phyloP scores from a whole-genome alignment of 1,140 invertebrate species.

The Helicoverpa armigera region DNA sequence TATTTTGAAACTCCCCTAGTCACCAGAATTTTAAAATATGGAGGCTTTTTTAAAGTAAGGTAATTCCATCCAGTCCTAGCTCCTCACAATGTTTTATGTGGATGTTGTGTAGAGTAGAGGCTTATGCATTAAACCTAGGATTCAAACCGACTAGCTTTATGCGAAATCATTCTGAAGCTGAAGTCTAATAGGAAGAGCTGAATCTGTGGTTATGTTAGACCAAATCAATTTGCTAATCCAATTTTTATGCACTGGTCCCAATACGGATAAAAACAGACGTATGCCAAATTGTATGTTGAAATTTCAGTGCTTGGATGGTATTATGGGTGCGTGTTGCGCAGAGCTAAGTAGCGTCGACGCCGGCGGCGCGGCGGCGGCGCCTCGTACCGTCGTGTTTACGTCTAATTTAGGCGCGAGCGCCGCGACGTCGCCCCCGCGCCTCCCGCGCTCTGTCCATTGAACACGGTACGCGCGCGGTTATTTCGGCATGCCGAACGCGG shows the following conservation, averaged over 20 bases:
- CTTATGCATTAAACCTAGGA: too few species aligned
- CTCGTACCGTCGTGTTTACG: conserved; percentile 83
- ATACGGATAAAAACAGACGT: not conserved
- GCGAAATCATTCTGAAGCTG: too few species aligned
- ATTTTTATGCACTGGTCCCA: not conserved
- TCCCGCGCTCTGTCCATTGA: conserved; percentile 78
- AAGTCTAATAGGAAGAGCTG: too few species aligned
- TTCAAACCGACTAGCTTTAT: too few species aligned
- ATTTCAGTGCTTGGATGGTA: conserved; percentile 45
- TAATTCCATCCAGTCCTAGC: too few species aligned
- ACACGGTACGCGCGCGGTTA: conserved; percentile 80
- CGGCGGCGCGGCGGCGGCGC: conserved; percentile 77
- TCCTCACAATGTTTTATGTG: too few species aligned
- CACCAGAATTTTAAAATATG: too few species aligned
- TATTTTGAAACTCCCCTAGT: too few species aligned
- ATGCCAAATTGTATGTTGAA: conserved; percentile 16
- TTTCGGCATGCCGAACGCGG: conserved; percentile 75
- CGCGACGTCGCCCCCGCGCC: conserved; percentile 72
- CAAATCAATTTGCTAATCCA: not conserved
- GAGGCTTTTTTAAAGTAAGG: too few species aligned
- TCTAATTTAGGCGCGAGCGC: conserved; percentile 85
- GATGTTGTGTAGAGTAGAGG: too few species aligned
- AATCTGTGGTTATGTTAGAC: not conserved
- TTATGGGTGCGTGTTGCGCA: conserved; percentile 53
- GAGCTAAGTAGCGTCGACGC: conserved; percentile 60